Conservation (phyloP, 1,140 invertebrate species). For the Druon quercuslanigerum region DNA sequence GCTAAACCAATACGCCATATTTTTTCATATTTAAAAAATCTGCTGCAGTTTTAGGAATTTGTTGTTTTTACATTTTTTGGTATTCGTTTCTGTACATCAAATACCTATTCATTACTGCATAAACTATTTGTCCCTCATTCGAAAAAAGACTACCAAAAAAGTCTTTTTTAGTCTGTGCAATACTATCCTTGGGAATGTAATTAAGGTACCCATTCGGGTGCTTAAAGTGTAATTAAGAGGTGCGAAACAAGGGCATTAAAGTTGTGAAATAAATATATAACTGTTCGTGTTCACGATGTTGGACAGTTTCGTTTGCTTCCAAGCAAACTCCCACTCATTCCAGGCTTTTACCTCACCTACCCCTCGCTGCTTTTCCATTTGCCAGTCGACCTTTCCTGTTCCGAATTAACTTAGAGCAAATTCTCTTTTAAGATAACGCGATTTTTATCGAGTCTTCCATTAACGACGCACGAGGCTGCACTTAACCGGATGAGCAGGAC, state of each 20-base stretch:
- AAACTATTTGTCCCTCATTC: no score
- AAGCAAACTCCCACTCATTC: slow-evolving; percentile 3
- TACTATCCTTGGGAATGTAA: slow-evolving; percentile 2
- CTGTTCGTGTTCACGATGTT: slow-evolving; percentile 25
- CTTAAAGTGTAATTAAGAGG: slow-evolving; percentile 21
- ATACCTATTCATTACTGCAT: no score
- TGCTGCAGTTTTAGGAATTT: no score
- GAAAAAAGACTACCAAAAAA: no score
- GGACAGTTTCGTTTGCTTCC: slow-evolving; percentile 20
- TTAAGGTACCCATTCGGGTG: slow-evolving; percentile 7
- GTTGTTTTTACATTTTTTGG: no score
- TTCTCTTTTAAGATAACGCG: slow-evolving; percentile 59
- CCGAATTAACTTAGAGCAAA: slow-evolving; percentile 60
- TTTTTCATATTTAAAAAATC: no score
- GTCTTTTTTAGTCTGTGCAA: not conserved
- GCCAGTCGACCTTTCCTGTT: slow-evolving; percentile 47
- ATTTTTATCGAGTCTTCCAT: slow-evolving; percentile 62
- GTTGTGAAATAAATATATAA: slow-evolving; percentile 13
- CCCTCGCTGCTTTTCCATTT: not conserved
- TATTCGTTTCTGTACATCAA: no score
- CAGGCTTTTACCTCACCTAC: not conserved
- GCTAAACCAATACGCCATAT: no score
- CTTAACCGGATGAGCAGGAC: slow-evolving; percentile 60
- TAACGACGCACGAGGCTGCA: slow-evolving; percentile 57
- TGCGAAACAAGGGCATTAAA: slow-evolving; percentile 10